Evolutionary conservation across 2,797 vertebrate genomes (phyloP), one percentile per base, ranked within the genome.

Genomic region (Siniperca obscura): DNA sequence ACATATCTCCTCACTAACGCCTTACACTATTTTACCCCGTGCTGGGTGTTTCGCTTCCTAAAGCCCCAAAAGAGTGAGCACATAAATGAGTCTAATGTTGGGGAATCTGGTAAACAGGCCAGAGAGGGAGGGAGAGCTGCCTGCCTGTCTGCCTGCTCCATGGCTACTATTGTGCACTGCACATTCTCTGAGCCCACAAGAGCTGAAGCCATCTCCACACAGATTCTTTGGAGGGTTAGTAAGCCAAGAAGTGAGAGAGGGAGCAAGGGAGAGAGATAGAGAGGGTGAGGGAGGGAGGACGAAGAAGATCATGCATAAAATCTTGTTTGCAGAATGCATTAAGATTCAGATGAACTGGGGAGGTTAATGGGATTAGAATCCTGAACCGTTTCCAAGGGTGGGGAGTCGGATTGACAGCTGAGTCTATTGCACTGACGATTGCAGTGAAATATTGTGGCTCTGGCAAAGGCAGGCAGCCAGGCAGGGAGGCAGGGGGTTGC

Each of bases 231-330:
- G 92, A 91, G 86, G 92, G 86, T 90, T 89, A 90, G 91, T 82
- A 92, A 92, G 93, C 87, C 93, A 93, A 93, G 91, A 95, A 93
- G 93, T 92, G 94, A 95, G 83, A 30, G 75, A 89, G 71, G 74
- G 87, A 74, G 78, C 64, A 65, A 68, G 74, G 13, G 74, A 83
- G 82, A 65, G 86, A 79, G 65, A 79, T 27, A 64, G 94, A 66
- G 75, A 78, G 80, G 56, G 86, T 78, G 93, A 94, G 78, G 59
- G 75, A 79, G 78, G 86, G 80, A 83, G 89, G 80, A 88, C 87
- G 92, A 92, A 90, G 95, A 96, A 94, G 95, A 96, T 94, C 96
- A 96, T 93, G 95, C 95, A 96, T 95, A 96, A 97, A 97, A 96
- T 96, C 93, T 95, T 93, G 89, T 96, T 95, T 95, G 94, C 93